Evolutionary conservation across 1,140 invertebrate genomes (phyloP), one percentile per base, ranked within the genome.

Genomic region (Dendrolimus punctatus): DNA sequence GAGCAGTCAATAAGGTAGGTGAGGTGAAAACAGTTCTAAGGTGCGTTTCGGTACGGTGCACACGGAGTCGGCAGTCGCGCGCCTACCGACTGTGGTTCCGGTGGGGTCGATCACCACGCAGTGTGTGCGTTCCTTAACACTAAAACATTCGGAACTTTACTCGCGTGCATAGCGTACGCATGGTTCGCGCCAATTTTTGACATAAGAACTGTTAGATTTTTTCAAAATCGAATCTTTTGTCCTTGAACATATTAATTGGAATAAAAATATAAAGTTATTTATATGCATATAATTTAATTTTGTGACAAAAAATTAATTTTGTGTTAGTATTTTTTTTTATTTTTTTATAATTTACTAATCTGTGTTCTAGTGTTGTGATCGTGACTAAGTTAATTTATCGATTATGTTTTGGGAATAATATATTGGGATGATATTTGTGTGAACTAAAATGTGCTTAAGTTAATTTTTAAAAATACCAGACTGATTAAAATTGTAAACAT

Each of bases 1-100:
- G 5, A 0, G 8, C 0, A 38, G 4, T 8, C 3, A 4, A 39
- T 39, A 44, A 51, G 42, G 36, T 6, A 5, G 37, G 42, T 5
- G 10, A 37, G 38, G 39, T 49, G 36, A n/a, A 6, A 39, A 42
- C 39, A 23, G 53, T 73, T 68, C 45, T 54, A 63, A 73, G 70
- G 64, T 59, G 64, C 76, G 80, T 83, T 80, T 79, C 80, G 82
- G 82, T 82, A 76, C 68, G 66, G 67, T 85, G 82, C 78, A 85
- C 82, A 82, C 68, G 72, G 64, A 76, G 64, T 80, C 75, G 81
- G 66, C 73, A 80, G 79, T 81, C 74, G 71, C 72, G 73, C 66
- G 71, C 66, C 74, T 71, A 80, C 73, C 73, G 72, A 83, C 58
- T 83, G 82, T 85, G 77, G 78, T 83, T 85, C 82, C 82, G 82